These are phyloP conservation scores for Ondatra zibethicus DNA, from an alignment of 2,113 vertebrate genomes.

Conservation along the genomic window DNA sequence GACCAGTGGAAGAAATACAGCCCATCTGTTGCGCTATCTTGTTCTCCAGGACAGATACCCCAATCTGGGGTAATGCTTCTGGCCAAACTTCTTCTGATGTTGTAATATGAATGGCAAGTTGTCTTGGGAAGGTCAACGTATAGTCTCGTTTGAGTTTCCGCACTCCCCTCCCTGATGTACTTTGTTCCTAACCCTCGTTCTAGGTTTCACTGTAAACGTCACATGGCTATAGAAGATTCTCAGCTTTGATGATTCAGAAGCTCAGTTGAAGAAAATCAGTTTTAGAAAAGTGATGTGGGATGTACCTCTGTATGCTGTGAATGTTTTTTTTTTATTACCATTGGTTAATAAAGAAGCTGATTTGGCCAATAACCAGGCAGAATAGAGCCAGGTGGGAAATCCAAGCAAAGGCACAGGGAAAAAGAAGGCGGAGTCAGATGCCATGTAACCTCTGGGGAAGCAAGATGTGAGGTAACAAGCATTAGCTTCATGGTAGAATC, in stretches of 20 bases:
- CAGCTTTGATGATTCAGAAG: slow-evolving; percentile 27
- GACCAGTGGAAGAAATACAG: slow-evolving; percentile 5
- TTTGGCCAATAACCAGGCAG: too few relatives aligned
- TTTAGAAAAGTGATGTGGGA: not conserved
- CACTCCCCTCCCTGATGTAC: not conserved
- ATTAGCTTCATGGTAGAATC: too few relatives aligned
- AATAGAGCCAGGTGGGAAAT: too few relatives aligned
- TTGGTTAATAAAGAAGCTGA: too few relatives aligned
- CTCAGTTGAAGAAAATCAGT: not conserved
- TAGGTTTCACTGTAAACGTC: not conserved
- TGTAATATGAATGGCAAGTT: not conserved
- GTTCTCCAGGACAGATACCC: not conserved
- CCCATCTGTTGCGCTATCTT: not conserved
- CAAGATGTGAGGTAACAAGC: too few relatives aligned
- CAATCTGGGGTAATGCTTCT: not conserved
- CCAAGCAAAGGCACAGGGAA: too few relatives aligned
- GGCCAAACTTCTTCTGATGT: not conserved
- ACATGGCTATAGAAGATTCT: not conserved
- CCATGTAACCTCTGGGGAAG: too few relatives aligned
- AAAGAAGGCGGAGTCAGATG: too few relatives aligned
- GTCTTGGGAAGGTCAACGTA: not conserved
- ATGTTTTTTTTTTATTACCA: too few relatives aligned
- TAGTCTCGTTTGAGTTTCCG: not conserved
- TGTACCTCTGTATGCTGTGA: too few relatives aligned
- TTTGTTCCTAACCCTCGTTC: not conserved